Base-by-base conservation (phyloP, 1,140 invertebrate species). In the Lepidurus couesii region DNA sequence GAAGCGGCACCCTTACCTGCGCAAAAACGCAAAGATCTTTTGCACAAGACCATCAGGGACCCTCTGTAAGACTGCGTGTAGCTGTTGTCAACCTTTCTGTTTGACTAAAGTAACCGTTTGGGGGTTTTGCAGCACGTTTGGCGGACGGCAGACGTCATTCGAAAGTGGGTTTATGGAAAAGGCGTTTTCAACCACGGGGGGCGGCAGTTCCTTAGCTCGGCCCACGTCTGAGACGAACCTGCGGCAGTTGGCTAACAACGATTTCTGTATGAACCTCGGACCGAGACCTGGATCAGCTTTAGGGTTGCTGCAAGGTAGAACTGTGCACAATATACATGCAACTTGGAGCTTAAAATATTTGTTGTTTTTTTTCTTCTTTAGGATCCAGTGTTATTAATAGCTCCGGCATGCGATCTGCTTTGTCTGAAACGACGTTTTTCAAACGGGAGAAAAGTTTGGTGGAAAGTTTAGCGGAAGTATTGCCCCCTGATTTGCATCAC, bases 191-290 rank as follows among this genome's bases (percentile, higher is more conserved):
- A 77, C 81, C 65, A 77, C 82, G 75, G 78, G 80, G 73, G 84
- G 84, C 43, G 84, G 80, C 80, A 81, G 85, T 7, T 83, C 83
- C 74, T 77, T 86, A 74, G 83, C 85, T 34, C 81, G 87, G 80
- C 85, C 85, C 53, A 87, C 85, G 80, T 87, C 86, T 81, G 87
- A 86, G 83, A 88, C 84, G 11, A 87, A 87, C 82, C 81, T 87
- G 44, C 82, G 84, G 11, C 86, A 84, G 81, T 82, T 84, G 44
- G 81, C 84, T n/a, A 79, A 82, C 42, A 85, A 85, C n/a, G 83
- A 83, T 42, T 83, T 85, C 24, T 81, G 80, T 11, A 81, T 80
- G n/a, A 82, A 81, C 11, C 79, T 84, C 34, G 82, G 84, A 26
- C 83, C 84, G 24, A 80, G 86, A 65, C 85, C 86, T 26, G 86